Base-by-base conservation (phyloP, 2,797 vertebrate genomes). In the Lepidocolaptes lacrymiger region DNA sequence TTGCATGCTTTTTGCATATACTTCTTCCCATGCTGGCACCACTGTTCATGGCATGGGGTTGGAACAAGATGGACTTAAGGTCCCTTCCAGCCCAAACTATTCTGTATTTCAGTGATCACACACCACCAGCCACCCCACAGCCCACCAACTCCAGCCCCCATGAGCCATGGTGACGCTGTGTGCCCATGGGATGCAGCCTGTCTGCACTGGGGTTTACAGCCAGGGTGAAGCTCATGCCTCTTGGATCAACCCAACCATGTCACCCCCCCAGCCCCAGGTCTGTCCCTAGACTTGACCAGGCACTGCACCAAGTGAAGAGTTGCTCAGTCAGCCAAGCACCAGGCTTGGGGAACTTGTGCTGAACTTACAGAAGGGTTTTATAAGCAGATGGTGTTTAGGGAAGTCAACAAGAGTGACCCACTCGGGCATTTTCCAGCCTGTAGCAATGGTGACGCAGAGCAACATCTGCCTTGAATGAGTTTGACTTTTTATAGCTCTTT, bases 121-220 rank as follows among this genome's bases (percentile, higher is more conserved):
- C 13, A 16, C 1, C 32, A 11, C 2, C 79, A 23, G 19, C 52
- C 39, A 22, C 0, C 2, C 48, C 14, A 3, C 17, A 30, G 21
- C 66, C 49, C 52, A 2, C 30, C 2, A 3, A 17, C 26, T 12
- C 51, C 34, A 4, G 59, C 6, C 48, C 9, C 48, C 0, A 0
- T 3, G 28, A 28, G 67, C 76, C 92, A 4, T 0, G 0, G 73
- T 9, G 1, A 16, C 37, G 68, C 62, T 51, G 36, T 5, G 3
- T 2, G 10, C 3, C 23, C 41, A 36, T 0, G 0, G 72, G 39
- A 15, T 2, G 19, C 8, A 21, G 10, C 27, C 20, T 5, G 6
- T 1, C 43, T 12, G 27, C 4, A 0, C 7, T 30, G 58, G 63
- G 41, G 23, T 48, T 49, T 39, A 24, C 1, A 3, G 46, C 12